Conservation (phyloP, 2,797 vertebrate species). For the Lutra lutra region DNA sequence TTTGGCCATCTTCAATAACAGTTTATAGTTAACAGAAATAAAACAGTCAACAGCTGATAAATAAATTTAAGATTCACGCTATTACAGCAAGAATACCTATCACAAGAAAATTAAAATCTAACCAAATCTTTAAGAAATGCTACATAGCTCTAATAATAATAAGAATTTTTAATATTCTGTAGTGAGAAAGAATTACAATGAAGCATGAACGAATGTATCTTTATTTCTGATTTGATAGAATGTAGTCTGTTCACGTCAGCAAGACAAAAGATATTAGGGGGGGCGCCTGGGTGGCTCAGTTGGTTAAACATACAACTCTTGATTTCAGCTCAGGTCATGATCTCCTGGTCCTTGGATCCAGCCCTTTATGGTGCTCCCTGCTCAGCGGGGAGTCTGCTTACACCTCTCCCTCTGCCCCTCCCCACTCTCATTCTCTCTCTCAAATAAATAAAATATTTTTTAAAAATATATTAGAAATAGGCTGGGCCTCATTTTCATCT, state of each 20-base stretch:
- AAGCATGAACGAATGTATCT: neutral
- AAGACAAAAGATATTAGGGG: neutral
- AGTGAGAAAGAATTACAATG: neutral
- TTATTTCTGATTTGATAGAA: constrained; percentile 45
- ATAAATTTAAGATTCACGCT: neutral
- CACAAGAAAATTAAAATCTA: constrained; percentile 35
- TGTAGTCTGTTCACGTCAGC: neutral
- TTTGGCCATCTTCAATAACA: constrained; percentile 3
- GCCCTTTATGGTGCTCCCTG: neutral
- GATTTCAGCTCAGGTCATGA: neutral
- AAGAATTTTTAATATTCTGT: neutral
- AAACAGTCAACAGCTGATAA: neutral
- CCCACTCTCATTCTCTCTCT: neutral
- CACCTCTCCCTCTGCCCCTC: neutral
- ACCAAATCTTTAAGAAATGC: neutral
- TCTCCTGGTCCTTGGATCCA: neutral
- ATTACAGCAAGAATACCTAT: neutral
- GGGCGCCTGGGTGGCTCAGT: neutral
- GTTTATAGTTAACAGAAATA: constrained; percentile 10
- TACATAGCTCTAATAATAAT: neutral
- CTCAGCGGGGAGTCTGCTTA: neutral
- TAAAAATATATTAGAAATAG: neutral
- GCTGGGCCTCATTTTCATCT: neutral
- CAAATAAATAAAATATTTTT: neutral
- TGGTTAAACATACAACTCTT: neutral